Base-by-base conservation (phyloP, 2,113 vertebrate species). In the Apeltes quadracus region DNA sequence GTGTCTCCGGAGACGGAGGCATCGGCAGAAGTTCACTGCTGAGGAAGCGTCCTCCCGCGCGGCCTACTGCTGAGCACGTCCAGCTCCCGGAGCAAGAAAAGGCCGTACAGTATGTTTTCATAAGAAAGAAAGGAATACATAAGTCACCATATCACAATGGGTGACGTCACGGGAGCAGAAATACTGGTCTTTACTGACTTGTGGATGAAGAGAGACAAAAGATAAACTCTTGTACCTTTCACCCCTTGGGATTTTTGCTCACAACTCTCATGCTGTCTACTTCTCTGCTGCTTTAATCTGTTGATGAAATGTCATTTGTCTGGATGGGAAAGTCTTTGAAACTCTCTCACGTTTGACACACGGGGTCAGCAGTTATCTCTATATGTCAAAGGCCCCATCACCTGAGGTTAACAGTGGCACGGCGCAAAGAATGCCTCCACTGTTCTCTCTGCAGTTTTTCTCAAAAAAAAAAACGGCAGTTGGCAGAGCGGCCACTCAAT, bases 381-480 rank as follows among this genome's bases (percentile, higher is more conserved):
- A 18, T 18, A 22, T 41, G 48, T 39, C 7, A 11, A 55, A 61
- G 32, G 50, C 53, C 29, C 46, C 20, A 14, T 38, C 54, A 50
- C 3, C 34, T 34, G 3, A 3, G 9, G 16, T 7, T 36, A 36
- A 44, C n/a, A 69, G 55, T 34, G 55, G n/a, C n/a, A n/a, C n/a
- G 38, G 64, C 48, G 62, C 46, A 65, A 41, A 74, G 72, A 87
- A 76, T 27, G 69, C 11, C 44, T 72, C 61, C 62, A 22, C 53
- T 82, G 73, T 61, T 25, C 53, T 58, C 61, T 27, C 51, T 70
- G 25, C 32, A 20, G 79, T 63, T 68, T 32, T 58, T 73, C 75
- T 84, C 70, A 72, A 58, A 7, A 34, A 72, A 58, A 7, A 34
- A 75, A 88, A 78, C 75, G 82, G 61, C 73, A 84, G 81, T 84